Evolutionary conservation across 2,113 vertebrate species (phyloP).

Genomic region (Ardeotis arabs): DNA sequence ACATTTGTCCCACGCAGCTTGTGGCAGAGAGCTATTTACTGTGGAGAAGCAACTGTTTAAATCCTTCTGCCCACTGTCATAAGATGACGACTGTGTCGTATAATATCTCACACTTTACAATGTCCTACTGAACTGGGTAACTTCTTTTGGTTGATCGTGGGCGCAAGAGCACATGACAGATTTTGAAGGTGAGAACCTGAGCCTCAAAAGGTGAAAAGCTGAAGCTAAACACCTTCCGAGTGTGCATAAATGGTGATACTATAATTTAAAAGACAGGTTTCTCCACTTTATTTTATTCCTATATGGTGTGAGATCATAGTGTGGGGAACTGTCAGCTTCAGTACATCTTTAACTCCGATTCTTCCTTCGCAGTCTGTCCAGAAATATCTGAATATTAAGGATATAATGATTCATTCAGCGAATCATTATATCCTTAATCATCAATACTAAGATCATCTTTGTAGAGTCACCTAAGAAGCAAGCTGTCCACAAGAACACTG

Average conservation of each 20-base stretch:
- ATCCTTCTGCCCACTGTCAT: background rate
- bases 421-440: background rate
- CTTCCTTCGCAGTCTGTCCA: background rate
- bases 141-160: background rate
- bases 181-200: background rate
- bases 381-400: background rate
- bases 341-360: background rate
- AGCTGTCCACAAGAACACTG: background rate
- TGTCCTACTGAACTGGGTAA: background rate
- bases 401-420: too few relatives aligned
- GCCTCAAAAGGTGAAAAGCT: background rate
- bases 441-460: background rate
- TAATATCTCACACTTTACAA: background rate
- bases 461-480: background rate
- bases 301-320: accelerated
- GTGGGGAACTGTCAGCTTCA: background rate
- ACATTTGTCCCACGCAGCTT: background rate
- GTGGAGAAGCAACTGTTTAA: background rate
- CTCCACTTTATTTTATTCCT: background rate
- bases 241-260: accelerated
- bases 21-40: background rate
- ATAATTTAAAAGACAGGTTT: background rate
- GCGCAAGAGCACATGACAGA: background rate
- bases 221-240: background rate
- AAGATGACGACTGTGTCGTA: background rate